Conservation (phyloP, 2,113 vertebrate species). For the Tupaia chinensis region DNA sequence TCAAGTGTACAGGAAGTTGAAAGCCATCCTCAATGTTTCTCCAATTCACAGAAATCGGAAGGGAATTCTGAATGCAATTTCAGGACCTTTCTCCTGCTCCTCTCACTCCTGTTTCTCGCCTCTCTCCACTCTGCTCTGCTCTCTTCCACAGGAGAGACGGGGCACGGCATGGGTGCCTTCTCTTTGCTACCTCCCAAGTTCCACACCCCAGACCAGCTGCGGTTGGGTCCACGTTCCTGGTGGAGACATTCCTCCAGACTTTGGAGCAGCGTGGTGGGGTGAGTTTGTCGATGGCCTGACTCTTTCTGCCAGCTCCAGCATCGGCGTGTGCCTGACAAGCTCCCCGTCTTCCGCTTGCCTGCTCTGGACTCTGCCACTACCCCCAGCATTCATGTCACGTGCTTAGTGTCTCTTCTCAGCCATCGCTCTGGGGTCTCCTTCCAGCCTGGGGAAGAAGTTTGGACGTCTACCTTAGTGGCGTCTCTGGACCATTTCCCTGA, state of each 20-base stretch:
- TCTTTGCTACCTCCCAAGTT: too few species aligned
- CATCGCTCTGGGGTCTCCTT: not conserved
- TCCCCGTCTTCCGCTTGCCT: not conserved
- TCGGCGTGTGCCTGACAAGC: slow-evolving; percentile 14
- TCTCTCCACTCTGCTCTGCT: too few species aligned
- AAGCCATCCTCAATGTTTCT: not conserved
- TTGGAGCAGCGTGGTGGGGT: not conserved
- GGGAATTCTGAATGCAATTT: too few species aligned
- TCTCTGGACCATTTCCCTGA: not conserved
- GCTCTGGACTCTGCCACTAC: too few species aligned
- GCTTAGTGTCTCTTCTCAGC: not conserved
- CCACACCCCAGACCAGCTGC: rapidly evolving
- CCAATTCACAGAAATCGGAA: not conserved
- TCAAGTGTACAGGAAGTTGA: rapidly evolving
- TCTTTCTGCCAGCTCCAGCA: not conserved
- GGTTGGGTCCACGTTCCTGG: not conserved
- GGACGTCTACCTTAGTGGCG: not conserved
- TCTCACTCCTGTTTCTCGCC: not conserved
- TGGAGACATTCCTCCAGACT: too few species aligned
- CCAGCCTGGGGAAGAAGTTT: not conserved
- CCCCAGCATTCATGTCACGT: rapidly evolving
- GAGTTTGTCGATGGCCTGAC: not conserved
- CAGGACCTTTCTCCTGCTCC: not conserved
- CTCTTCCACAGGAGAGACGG: not conserved
- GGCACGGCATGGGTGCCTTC: rapidly evolving